A percentile compares a stretch with the other conserved stretches of the same genome.
phyloP scores from a whole-genome alignment of 2,113 vertebrate species.

The Malurus cyaneus region DNA sequence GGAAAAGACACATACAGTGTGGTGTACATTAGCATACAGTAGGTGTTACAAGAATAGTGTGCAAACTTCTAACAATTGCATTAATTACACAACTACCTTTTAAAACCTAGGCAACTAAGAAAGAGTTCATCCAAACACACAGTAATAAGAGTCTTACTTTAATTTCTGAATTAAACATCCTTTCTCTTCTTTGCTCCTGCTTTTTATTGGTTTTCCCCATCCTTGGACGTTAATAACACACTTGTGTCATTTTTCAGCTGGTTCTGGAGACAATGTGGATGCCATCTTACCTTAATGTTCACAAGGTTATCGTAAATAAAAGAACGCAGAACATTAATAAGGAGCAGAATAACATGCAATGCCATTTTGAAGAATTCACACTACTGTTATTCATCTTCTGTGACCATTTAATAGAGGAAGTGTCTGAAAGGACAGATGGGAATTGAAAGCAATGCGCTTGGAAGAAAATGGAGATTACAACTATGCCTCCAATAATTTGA shows the following conservation, averaged over 20 bases:
- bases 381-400: slow-evolving; percentile 59
- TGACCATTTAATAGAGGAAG: slow-evolving; percentile 63
- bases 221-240: not conserved
- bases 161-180: not conserved
- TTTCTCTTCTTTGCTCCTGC: not conserved
- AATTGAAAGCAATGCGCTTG: slow-evolving; percentile 66
- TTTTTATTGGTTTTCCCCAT: not conserved
- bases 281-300: slow-evolving; percentile 19
- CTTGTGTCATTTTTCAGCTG: not conserved
- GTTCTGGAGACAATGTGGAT: not conserved
- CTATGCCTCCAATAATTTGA: slow-evolving; percentile 69
- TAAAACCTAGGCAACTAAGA: not conserved
- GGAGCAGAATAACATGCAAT: slow-evolving; percentile 1
- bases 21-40: not conserved
- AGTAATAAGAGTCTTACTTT: not conserved
- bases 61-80: not conserved
- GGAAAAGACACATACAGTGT: not conserved
- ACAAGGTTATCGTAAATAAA: slow-evolving; percentile 50
- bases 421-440: slow-evolving; percentile 53
- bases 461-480: slow-evolving; percentile 70
- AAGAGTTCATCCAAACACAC: not conserved
- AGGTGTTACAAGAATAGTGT: not conserved
- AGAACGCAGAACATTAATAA: slow-evolving; percentile 43
- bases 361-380: slow-evolving; percentile 47
- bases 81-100: not conserved